Percentiles rank a stretch among this genome's conserved stretches.
Conservation (phyloP, 1,140 invertebrate genomes). For the Apis mellifera region DNA sequence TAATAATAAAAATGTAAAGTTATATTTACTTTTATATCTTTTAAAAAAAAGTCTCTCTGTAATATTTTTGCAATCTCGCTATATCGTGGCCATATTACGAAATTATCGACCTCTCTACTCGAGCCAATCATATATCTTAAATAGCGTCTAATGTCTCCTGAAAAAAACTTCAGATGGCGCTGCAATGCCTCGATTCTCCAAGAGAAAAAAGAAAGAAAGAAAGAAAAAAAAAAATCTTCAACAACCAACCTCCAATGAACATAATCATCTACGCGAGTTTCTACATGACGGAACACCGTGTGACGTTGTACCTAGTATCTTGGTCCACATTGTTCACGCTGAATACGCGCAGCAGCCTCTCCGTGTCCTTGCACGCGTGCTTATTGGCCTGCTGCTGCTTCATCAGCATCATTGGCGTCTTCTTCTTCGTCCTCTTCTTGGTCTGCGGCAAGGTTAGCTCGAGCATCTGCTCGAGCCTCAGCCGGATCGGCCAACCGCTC, state of each 20-base stretch:
- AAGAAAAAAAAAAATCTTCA: not conserved
- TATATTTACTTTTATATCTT: no score
- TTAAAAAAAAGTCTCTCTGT: no score
- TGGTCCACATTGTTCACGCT: slow-evolving; percentile 80
- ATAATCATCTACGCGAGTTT: slow-evolving; percentile 11
- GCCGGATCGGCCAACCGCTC: slow-evolving; percentile 72
- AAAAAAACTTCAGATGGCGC: not conserved
- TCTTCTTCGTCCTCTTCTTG: slow-evolving; percentile 67
- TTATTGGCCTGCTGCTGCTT: slow-evolving; percentile 65
- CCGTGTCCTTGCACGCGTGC: slow-evolving; percentile 76
- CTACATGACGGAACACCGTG: slow-evolving; percentile 79
- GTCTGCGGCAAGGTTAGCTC: slow-evolving; percentile 73
- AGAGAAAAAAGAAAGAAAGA: no score
- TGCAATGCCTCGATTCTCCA: not conserved
- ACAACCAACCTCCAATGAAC: not conserved
- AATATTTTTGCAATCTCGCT: no score
- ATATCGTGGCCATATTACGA: not conserved
- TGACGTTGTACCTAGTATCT: slow-evolving; percentile 78
- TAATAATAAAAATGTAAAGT: no score
- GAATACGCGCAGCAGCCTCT: slow-evolving; percentile 78
- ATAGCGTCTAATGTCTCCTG: not conserved
- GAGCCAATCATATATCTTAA: not conserved
- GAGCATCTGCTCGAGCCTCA: slow-evolving; percentile 76
- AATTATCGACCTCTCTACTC: no score
- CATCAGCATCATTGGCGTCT: slow-evolving; percentile 68